A percentile compares a stretch with the other conserved stretches of the same genome.
Evolutionary conservation across 2,113 vertebrate species (phyloP).

Genomic region (Mystacornis crossleyi): DNA sequence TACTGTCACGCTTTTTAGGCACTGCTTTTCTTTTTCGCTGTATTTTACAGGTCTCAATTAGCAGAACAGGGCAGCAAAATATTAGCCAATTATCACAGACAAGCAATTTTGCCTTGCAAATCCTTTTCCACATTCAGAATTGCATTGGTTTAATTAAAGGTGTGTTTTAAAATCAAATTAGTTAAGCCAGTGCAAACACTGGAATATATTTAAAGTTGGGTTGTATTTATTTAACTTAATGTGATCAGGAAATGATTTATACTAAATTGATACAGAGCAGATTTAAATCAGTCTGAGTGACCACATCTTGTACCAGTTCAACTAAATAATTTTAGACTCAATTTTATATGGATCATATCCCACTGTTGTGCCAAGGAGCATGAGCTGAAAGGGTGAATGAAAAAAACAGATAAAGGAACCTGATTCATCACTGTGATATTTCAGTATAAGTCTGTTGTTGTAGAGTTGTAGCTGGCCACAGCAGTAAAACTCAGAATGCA

Average conservation of each 20-base stretch:
- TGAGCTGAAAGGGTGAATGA: neutral
- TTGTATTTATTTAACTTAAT: slow-evolving; percentile 20
- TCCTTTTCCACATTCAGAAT: neutral
- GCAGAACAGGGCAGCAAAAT: neutral
- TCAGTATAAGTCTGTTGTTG: neutral
- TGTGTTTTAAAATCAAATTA: slow-evolving; percentile 21
- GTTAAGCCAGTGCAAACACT: neutral
- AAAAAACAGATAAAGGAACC: neutral
- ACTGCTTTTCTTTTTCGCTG: neutral
- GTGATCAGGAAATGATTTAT: slow-evolving; percentile 21
- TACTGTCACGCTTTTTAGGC: neutral
- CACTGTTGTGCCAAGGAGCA: neutral
- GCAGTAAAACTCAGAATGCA: neutral
- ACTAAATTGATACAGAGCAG: neutral
- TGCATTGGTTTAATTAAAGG: neutral
- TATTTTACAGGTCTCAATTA: neutral
- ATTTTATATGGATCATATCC: neutral
- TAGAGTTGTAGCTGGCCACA: neutral
- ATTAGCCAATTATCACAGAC: neutral
- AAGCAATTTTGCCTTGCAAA: neutral
- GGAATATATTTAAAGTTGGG: neutral
- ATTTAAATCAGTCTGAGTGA: neutral
- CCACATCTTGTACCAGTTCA: neutral
- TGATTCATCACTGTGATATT: neutral
- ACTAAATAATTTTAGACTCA: neutral